phyloP scores from a whole-genome alignment of 2,797 vertebrate species.

The Microctenopoma stevenorrisi region DNA sequence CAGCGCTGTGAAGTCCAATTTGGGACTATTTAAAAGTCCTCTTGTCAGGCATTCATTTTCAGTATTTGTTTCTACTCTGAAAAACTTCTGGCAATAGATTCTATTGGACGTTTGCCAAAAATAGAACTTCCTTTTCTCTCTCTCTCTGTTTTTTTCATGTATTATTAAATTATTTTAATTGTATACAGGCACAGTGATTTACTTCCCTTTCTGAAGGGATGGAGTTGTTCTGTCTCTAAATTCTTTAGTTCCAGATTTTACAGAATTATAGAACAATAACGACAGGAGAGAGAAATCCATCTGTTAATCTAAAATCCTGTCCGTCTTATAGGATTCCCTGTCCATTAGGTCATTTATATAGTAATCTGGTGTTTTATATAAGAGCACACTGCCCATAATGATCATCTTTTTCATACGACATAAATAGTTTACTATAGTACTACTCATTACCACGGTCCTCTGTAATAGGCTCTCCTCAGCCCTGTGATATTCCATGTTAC shows the following conservation, averaged over 20 bases:
- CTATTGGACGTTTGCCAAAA: constrained; percentile 38
- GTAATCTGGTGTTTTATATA: constrained; percentile 13
- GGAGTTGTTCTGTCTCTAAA: constrained; percentile 4
- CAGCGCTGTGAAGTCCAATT: constrained; percentile 28
- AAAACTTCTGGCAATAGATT: constrained; percentile 44
- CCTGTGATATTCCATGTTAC: constrained; percentile 58
- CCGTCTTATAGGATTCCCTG: background rate
- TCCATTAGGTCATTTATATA: constrained; percentile 9
- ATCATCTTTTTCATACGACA: constrained; percentile 11
- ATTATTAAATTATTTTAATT: constrained; percentile 40
- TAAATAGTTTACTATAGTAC: constrained; percentile 34
- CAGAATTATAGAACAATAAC: constrained; percentile 10
- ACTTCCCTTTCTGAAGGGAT: too few relatives aligned
- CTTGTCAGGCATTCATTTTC: constrained; percentile 35
- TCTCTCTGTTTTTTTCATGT: constrained; percentile 50
- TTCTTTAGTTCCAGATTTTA: constrained; percentile 1
- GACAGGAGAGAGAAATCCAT: constrained; percentile 5
- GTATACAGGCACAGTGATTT: constrained; percentile 23
- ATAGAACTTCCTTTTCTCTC: constrained; percentile 28
- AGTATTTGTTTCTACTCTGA: constrained; percentile 35
- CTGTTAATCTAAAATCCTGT: constrained; percentile 1
- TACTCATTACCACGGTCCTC: constrained; percentile 43
- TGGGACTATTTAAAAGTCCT: constrained; percentile 37
- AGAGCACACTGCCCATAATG: constrained; percentile 3
- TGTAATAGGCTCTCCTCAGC: constrained; percentile 63